Evolutionary conservation across 2,888 invertebrate genomes (phyloP).

Genomic region (Protodeltote pygarga): DNA sequence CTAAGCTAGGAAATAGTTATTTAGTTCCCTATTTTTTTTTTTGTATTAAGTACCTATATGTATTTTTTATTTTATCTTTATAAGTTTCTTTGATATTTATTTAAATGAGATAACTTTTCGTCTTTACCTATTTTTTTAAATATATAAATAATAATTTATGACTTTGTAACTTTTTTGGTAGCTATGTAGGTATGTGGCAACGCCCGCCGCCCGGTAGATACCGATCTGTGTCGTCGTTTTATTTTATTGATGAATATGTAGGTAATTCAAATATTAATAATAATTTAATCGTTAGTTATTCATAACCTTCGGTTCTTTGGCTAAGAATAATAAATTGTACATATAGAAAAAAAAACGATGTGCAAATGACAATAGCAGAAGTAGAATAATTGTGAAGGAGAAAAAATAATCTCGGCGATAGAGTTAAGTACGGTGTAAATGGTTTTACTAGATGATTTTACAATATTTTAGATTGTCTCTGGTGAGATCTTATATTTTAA

Average conservation of each 20-base stretch:
- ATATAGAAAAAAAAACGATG: constrained; percentile 53
- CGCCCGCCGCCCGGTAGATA: no score
- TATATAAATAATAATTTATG: no score
- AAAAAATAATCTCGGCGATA: constrained; percentile 35
- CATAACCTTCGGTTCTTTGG: not conserved
- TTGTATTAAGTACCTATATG: not conserved
- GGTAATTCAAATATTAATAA: no score
- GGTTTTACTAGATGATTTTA: constrained; percentile 5
- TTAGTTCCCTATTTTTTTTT: not conserved
- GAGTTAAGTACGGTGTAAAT: constrained; percentile 19
- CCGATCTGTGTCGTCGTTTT: no score
- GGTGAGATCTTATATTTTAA: not conserved
- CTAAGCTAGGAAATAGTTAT: not conserved
- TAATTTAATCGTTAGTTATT: constrained; percentile 14
- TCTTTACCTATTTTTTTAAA: no score
- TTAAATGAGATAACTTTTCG: no score
- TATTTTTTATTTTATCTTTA: no score
- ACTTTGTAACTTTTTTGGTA: no score
- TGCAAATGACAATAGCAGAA: constrained; percentile 81
- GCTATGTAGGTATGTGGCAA: no score
- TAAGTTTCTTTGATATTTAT: no score
- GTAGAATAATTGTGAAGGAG: constrained; percentile 50
- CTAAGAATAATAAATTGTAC: constrained; percentile 24
- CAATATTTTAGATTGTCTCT: not conserved
- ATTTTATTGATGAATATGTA: no score